A percentile compares a stretch with the other conserved stretches of the same genome.
These are phyloP conservation scores for Nothobranchius kuhntae DNA, from an alignment of 2,113 vertebrate genomes.

Conservation along the genomic window DNA sequence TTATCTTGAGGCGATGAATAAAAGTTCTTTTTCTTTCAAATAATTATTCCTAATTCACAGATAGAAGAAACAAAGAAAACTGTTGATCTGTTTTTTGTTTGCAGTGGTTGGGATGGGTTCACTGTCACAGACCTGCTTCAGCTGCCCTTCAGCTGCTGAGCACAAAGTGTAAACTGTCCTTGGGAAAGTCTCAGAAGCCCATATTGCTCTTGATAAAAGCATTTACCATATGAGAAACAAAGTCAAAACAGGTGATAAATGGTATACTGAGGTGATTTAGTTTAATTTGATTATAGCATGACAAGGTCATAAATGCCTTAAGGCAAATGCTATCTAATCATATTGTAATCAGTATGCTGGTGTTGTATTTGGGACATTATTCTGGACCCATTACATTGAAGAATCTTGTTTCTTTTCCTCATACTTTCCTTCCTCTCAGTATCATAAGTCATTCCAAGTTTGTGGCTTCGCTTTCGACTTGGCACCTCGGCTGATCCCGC, in stretches of 20 bases:
- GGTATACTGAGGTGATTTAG: slow-evolving; percentile 1
- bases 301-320: slow-evolving; percentile 19
- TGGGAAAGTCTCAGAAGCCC: slow-evolving; percentile 5
- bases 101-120: background rate
- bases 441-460: slow-evolving; percentile 39
- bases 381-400: background rate
- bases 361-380: slow-evolving; percentile 13
- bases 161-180: slow-evolving; percentile 1
- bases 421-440: slow-evolving; percentile 1
- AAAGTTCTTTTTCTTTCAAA: too few relatives aligned
- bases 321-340: slow-evolving; percentile 27
- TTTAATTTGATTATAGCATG: slow-evolving; percentile 9
- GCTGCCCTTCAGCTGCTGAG: background rate
- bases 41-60: too few relatives aligned
- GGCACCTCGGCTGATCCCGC: slow-evolving; percentile 32
- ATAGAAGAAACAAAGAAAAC: too few relatives aligned
- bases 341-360: slow-evolving; percentile 10
- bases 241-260: slow-evolving; percentile 1
- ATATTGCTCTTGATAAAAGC: slow-evolving; percentile 6
- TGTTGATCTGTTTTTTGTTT: background rate
- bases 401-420: slow-evolving; percentile 6
- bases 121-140: background rate
- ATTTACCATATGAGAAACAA: slow-evolving; percentile 1
- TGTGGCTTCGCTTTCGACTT: slow-evolving; percentile 38
- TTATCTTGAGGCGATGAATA: too few relatives aligned